Evolutionary conservation across 2,113 vertebrate genomes (phyloP), one percentile per base, ranked within the genome.

Genomic region (Barbus barbus): DNA sequence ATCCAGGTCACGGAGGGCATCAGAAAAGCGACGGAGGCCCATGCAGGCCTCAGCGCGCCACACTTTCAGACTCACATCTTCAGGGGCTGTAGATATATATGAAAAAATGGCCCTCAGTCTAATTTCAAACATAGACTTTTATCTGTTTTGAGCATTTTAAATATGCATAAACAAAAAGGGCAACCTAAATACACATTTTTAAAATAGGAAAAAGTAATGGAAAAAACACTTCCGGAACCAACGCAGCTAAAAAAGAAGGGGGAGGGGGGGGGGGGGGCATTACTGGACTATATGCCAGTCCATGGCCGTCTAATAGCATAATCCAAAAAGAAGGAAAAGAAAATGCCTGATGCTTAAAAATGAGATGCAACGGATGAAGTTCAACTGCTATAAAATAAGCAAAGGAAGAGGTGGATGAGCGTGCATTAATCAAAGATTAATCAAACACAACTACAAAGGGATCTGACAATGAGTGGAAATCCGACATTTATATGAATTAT

Each of bases 1-100:
- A 0, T 96, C 94, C 84, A 97, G 90, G 90, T 97, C 96, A 13
- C 87, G 89, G 88, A 97, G 93, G 0, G 96, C 95, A 4, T 89
- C 93, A 0, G 87, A 82, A 16, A 93, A 91, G 44, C 75, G 90
- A n/a, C 89, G 89, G 86, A 97, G 89, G 0, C 90, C 93, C 67
- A 86, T 13, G 8, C 93, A 88, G 0, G 90, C 95, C 87, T 97
- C 95, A 9, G 94, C 94, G 83, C 94, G 90, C 89, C 90, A 94
- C 53, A 93, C 2, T 87, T 92, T 93, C 87, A 96, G 88, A 83
- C 90, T 93, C 76, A 86, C 89, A 75, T 94, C 92, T 0, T 94
- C 91, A 0, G 94, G 94, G 48, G 87, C 97, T 97, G 28, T 73
- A 51, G 22, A 58, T 4, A 48, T 4, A 48, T 0, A 79, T 38